These are phyloP conservation scores for Chascanopsetta lugubris DNA, from an alignment of 2,113 vertebrate genomes.

Conservation along the genomic window DNA sequence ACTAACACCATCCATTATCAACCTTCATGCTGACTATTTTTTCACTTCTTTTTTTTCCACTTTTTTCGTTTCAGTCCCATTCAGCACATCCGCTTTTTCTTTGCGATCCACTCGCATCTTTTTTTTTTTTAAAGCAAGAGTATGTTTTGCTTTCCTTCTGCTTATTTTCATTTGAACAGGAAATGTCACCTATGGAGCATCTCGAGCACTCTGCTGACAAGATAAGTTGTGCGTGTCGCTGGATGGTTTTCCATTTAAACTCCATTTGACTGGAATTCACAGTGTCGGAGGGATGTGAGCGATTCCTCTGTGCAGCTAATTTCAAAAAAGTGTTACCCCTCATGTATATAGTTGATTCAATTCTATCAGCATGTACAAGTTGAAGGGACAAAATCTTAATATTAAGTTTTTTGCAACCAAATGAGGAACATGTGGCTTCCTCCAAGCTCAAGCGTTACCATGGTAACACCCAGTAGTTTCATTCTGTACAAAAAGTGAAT, in stretches of 20 bases:
- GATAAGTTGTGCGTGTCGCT: background rate
- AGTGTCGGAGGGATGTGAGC: background rate
- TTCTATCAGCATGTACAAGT: too few relatives aligned
- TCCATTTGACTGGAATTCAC: background rate
- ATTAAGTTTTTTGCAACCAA: too few relatives aligned
- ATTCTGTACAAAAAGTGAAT: background rate
- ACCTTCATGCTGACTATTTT: background rate
- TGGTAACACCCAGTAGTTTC: background rate
- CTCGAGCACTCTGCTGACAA: too few relatives aligned
- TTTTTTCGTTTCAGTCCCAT: too few relatives aligned
- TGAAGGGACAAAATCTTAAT: too few relatives aligned
- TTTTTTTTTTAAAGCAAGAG: background rate
- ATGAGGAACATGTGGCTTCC: conserved; percentile 13
- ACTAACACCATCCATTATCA: conserved; percentile 14
- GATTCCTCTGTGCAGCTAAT: too few relatives aligned
- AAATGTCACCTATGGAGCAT: background rate
- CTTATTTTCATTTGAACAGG: background rate
- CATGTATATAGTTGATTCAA: too few relatives aligned
- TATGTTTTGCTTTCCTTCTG: background rate
- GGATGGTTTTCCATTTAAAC: background rate
- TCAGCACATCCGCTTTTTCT: too few relatives aligned
- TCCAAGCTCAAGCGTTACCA: background rate
- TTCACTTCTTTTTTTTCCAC: background rate
- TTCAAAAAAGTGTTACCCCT: too few relatives aligned
- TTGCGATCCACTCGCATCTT: background rate